Percentiles rank a stretch among this genome's conserved stretches.
Evolutionary conservation across 2,888 invertebrate species (phyloP).

Genomic region (Drosophila macrospina): DNA sequence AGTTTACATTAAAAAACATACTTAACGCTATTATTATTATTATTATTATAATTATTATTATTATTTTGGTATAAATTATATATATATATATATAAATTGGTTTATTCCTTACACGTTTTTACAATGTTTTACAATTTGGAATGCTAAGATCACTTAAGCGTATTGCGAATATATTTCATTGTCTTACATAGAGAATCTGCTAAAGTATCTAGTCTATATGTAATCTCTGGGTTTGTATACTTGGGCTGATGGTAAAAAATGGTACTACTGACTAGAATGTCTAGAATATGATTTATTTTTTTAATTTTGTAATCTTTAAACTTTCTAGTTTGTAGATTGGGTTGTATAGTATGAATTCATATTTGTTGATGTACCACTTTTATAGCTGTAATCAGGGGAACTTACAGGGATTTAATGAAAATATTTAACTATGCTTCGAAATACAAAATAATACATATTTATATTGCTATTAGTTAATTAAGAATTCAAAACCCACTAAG

Average conservation of each 20-base stretch:
- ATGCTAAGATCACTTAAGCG: constrained; percentile 42
- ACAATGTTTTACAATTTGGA: constrained; percentile 37
- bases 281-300: background rate
- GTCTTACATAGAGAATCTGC: constrained; percentile 29
- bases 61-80: background rate
- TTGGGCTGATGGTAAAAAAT: constrained; percentile 8
- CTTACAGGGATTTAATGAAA: constrained; percentile 1
- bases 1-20: constrained; percentile 47
- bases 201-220: constrained; percentile 7
- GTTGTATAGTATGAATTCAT: background rate
- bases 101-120: constrained; percentile 49
- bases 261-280: background rate
- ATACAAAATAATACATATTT: background rate
- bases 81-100: constrained; percentile 16
- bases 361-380: background rate
- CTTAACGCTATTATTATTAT: constrained; percentile 49
- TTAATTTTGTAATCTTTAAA: background rate
- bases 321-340: background rate
- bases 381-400: background rate
- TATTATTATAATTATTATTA: background rate
- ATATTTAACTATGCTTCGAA: background rate
- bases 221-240: constrained; percentile 9
- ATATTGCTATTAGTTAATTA: background rate
- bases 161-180: constrained; percentile 24
- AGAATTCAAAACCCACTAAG: constrained; percentile 10